Evolutionary conservation across 2,797 vertebrate genomes (phyloP).

Genomic region (Cuniculus paca): DNA sequence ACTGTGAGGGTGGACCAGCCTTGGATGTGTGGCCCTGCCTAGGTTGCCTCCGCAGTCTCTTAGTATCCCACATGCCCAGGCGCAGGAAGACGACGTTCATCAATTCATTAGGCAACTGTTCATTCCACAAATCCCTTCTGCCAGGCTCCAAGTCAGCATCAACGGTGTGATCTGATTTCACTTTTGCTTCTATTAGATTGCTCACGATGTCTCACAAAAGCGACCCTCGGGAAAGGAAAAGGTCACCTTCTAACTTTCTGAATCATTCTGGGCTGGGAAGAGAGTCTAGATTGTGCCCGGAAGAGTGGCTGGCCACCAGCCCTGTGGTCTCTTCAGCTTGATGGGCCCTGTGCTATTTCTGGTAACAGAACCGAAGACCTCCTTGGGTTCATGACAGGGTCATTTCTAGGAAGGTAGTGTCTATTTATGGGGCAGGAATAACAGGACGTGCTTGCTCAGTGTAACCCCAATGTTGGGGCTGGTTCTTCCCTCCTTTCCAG

Average conservation of each 20-base stretch:
- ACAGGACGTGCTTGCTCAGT: not conserved
- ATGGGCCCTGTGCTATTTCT: slow-evolving; percentile 55
- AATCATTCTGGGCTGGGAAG: slow-evolving; percentile 68
- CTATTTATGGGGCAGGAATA: not conserved
- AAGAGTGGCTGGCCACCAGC: not conserved
- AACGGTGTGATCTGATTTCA: rapidly evolving
- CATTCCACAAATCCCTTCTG: not conserved
- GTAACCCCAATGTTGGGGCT: rapidly evolving
- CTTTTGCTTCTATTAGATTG: not conserved
- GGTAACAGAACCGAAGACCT: not conserved
- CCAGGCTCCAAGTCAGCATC: rapidly evolving
- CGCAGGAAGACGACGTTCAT: rapidly evolving
- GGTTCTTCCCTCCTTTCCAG: not conserved
- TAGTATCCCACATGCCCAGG: rapidly evolving
- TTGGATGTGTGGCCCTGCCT: no score
- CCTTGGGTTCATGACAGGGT: rapidly evolving
- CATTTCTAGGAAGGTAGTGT: not conserved
- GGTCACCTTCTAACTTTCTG: slow-evolving; percentile 65
- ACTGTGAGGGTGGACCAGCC: not conserved
- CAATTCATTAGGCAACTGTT: rapidly evolving
- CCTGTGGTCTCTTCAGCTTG: rapidly evolving
- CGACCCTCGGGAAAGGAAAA: slow-evolving; percentile 10
- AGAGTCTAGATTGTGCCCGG: not conserved
- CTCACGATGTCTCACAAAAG: slow-evolving; percentile 9
- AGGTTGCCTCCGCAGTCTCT: rapidly evolving